Evolutionary conservation across 2,797 vertebrate genomes (phyloP), one percentile per base, ranked within the genome.

Genomic region (Hoplostethus atlanticus): DNA sequence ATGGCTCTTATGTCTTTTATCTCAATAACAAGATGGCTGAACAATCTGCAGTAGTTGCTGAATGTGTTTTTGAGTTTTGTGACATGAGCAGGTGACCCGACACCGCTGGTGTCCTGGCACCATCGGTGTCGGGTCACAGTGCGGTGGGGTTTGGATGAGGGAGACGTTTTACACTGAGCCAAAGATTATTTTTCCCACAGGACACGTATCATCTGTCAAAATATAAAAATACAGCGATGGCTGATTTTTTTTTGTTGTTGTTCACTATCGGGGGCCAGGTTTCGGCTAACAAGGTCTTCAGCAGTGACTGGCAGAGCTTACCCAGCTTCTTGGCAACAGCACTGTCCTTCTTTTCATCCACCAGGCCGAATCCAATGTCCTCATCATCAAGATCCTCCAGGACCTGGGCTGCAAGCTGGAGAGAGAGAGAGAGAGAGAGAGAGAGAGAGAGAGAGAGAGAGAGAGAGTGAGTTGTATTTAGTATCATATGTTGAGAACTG

Each of bases 371-470:
- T 17, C 97, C 97, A 53, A 98, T 94, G 10, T 97, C 97, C 76
- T 97, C 95, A 53, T 96, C 96, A 0, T 97, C 95, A 13, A 97
- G 90, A 77, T 96, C 96, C 56, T 95, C 96, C 72, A 98, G 94
- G 80, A 98, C 96, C 91, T 98, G 97, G 44, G 97, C 97, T 15
- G 96, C 97, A 76, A 98, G 94, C 97, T 98, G 86, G 47, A 85
- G 31, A 55, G 51, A 80, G 10, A 38, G 12, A 64, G 13, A 75
- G 1, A 52, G 17, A 51, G 36, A 44, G 44, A 30, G 62, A 52
- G 6, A 36, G 54, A 58, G 61, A 46, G 62, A 59, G 7, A n/a
- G 68, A 28, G 4, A 48, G 25, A 30, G 54, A 34, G 34, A 34
- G 34, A 34, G 3, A 34, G 2, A 53, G 48, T 21, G 15, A n/a